Evolutionary conservation across 2,888 invertebrate species (phyloP), one percentile per base, ranked within the genome.

Genomic region (Sepioteuthis lessoniana): DNA sequence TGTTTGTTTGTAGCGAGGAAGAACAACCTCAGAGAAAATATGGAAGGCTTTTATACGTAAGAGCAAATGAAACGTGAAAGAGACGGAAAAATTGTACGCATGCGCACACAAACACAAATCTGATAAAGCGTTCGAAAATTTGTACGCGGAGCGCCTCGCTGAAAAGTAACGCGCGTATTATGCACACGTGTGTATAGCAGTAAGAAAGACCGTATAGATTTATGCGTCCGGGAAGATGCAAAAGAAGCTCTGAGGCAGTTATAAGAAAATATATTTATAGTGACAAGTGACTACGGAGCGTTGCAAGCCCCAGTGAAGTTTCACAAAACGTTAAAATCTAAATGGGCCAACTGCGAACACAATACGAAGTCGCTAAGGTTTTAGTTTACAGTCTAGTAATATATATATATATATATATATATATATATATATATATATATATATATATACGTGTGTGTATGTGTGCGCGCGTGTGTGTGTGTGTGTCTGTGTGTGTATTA

Each of bases 371-470:
- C 50, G 21, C 50, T 0, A 50, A 19, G 10, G 10, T 76, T n/a
- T 31, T 1, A 10, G 10, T 76, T 60, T 31, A 31, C 60, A 60
- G 8, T 60, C 13, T 76, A 76, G n/a, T n/a, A n/a, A n/a, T n/a
- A n/a, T n/a, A n/a, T n/a, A n/a, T n/a, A n/a, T n/a, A n/a, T n/a
- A n/a, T 19, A 0, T 31, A 76, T 76, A 76, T n/a, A 76, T 76
- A 76, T 76, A n/a, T 76, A 76, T 76, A 76, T 76, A 76, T 76
- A 76, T 76, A 76, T 76, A 76, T 76, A 76, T 76, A 76, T 76
- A 76, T 76, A 60, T 60, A 60, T 31, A 60, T 60, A 60, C 31
- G 31, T 60, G 31, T 60, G 31, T 31, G 31, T 60, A 60, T 31
- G 31, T 28, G 31, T 60, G 31, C 31, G 31, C 31, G 19, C n/a